Evolutionary conservation across 2,797 vertebrate genomes (phyloP).

Genomic region (Mionectes olivaceus): DNA sequence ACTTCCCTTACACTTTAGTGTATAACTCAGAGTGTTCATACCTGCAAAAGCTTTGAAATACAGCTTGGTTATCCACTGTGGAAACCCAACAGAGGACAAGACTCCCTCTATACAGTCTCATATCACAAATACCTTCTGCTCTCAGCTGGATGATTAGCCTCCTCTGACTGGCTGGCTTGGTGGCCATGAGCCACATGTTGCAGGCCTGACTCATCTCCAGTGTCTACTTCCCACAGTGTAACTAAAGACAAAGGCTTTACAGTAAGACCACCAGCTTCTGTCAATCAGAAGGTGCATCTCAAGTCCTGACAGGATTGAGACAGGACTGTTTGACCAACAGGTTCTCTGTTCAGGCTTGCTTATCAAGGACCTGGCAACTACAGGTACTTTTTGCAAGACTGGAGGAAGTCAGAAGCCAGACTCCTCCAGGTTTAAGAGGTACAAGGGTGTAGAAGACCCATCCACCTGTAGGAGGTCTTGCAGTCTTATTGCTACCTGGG

Average conservation of each 20-base stretch:
- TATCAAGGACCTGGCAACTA: not conserved
- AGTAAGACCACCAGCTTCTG: not conserved
- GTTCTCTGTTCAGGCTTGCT: not conserved
- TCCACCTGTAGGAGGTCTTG: not conserved
- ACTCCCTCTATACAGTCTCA: not conserved
- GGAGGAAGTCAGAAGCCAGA: not conserved
- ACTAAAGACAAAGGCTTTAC: not conserved
- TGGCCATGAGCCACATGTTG: not conserved
- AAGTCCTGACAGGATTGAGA: not conserved
- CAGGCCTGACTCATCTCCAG: not conserved
- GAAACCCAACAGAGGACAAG: not conserved
- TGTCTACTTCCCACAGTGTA: not conserved
- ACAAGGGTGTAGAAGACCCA: not conserved
- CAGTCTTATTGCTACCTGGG: not conserved
- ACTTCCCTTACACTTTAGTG: not conserved
- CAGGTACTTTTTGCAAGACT: not conserved
- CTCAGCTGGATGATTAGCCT: not conserved
- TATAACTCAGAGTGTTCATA: not conserved
- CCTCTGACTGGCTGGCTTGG: not conserved
- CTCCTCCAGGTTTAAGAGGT: not conserved
- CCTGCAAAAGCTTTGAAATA: not conserved
- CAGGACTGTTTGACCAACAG: not conserved
- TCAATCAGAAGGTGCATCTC: not conserved
- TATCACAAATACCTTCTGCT: not conserved
- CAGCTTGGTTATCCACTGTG: not conserved